phyloP scores from a whole-genome alignment of 2,888 invertebrate genomes.

The Macaria liturata region DNA sequence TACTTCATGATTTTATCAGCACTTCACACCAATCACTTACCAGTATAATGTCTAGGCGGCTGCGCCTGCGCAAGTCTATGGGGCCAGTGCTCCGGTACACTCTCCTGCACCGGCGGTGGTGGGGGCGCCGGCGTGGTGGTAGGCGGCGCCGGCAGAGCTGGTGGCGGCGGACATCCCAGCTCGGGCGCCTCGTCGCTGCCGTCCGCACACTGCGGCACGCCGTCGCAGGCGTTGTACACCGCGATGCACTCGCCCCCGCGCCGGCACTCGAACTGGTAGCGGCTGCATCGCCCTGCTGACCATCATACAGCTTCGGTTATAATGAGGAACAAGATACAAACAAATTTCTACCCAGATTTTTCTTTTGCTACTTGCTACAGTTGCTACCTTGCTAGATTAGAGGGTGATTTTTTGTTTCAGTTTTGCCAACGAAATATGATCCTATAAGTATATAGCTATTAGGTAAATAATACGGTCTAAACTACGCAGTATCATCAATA shows the following conservation, averaged over 20 bases:
- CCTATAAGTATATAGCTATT: too few relatives aligned
- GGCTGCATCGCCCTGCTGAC: constrained; percentile 85
- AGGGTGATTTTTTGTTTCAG: too few relatives aligned
- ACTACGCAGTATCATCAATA: too few relatives aligned
- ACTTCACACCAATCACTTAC: constrained; percentile 30
- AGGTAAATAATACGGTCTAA: too few relatives aligned
- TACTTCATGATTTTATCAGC: background rate
- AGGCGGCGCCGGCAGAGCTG: constrained; percentile 45
- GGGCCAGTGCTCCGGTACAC: constrained; percentile 59
- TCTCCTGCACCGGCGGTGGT: constrained; percentile 11
- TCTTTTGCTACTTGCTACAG: too few relatives aligned
- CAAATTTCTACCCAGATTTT: too few relatives aligned
- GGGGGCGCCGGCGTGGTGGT: constrained; percentile 29
- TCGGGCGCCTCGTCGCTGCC: constrained; percentile 96
- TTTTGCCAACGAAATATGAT: too few relatives aligned
- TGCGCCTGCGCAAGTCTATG: constrained; percentile 73
- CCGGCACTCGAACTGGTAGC: constrained; percentile 94
- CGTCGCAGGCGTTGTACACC: constrained; percentile 97
- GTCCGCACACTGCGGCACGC: constrained; percentile 95
- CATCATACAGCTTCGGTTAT: background rate
- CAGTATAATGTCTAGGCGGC: constrained; percentile 55
- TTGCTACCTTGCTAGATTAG: too few relatives aligned
- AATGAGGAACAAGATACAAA: too few relatives aligned
- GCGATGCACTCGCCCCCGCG: constrained; percentile 95
- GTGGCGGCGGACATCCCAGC: constrained; percentile 86